A percentile compares a stretch with the other conserved stretches of the same genome.
These are phyloP conservation scores for Falco rusticolus DNA, from an alignment of 2,797 vertebrate species.

Conservation along the genomic window DNA sequence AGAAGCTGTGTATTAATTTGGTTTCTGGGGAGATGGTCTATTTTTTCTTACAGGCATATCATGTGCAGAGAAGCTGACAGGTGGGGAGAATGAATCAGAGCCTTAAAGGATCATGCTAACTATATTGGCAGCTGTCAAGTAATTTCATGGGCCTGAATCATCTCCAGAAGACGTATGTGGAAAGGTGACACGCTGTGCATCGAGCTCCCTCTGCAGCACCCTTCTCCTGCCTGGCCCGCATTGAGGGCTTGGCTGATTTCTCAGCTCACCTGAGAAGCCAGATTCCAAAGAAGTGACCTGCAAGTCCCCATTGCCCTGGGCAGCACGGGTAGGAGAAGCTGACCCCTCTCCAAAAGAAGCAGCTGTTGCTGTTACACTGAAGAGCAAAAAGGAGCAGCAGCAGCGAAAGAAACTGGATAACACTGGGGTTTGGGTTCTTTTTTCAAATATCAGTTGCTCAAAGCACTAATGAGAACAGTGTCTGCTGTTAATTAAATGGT, in stretches of 20 bases:
- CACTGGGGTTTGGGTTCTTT: accelerated
- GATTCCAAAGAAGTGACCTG: not conserved
- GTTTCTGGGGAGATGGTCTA: not conserved
- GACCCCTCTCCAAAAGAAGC: not conserved
- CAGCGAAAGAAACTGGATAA: not conserved
- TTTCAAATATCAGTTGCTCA: not conserved
- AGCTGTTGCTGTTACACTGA: not conserved
- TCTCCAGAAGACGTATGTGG: not conserved
- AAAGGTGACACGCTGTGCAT: not conserved
- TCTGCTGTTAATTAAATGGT: not conserved
- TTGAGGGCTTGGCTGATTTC: not conserved
- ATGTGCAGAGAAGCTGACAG: slow-evolving; percentile 21
- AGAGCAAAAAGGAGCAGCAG: not conserved
- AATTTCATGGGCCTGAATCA: not conserved
- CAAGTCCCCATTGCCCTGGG: accelerated
- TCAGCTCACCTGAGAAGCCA: not conserved
- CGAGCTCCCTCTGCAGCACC: not conserved
- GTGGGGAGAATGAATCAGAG: not conserved
- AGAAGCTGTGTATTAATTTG: slow-evolving; percentile 1
- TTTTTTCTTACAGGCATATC: slow-evolving; percentile 4
- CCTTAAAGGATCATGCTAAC: slow-evolving; percentile 2
- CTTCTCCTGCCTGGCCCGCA: not conserved
- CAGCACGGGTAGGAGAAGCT: not conserved
- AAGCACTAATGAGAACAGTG: not conserved
- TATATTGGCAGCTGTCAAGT: slow-evolving; percentile 8